Base-by-base conservation (phyloP, 2,888 invertebrate species). In the Andrena chrysosceles region DNA sequence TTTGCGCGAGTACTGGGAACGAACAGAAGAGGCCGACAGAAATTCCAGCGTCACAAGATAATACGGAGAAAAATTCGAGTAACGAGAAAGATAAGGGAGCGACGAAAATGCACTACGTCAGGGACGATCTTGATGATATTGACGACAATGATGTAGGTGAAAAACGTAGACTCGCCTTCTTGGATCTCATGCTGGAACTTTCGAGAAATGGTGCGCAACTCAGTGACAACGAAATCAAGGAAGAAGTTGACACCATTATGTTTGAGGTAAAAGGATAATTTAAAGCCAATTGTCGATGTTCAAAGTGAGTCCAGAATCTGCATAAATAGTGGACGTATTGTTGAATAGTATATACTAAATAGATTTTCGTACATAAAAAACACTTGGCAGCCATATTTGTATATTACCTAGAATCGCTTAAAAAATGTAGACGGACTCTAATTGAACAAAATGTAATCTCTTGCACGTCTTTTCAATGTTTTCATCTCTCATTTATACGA, bases 171-270 rank as follows among this genome's bases (percentile, higher is more conserved):
- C 95, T 97, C 70, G 98, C 98, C 67, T 98, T 98, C 94, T 95
- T 98, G 88, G 98, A 99, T 94, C 95, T 98, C 85, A 95, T 98
- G 89, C 95, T 98, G 69, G 97, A 97, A 93, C 96, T 97, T 88
- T 96, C 97, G 77, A 96, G 96, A 85, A 97, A 96, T 79, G 96
- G 97, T 8, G 96, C 95, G 74, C 95, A 95, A 59, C 95, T 97
- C 74, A 95, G 96, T 33, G 97, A 97, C 82, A 96, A 96, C 84
- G 97, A 97, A 94, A 97, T 97, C 87, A 96, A 96, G 89, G 97
- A 97, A 92, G 97, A 97, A 95, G 97, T 97, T 0, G 96, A 97
- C 92, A 97, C 97, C 0, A 97, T 97, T 88, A 97, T 97, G 97
- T 97, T 97, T 93, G 97, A 98, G 96, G 97, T 96, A 93, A 91